phyloP scores from a whole-genome alignment of 2,113 vertebrate genomes.

The Mustela lutreola region DNA sequence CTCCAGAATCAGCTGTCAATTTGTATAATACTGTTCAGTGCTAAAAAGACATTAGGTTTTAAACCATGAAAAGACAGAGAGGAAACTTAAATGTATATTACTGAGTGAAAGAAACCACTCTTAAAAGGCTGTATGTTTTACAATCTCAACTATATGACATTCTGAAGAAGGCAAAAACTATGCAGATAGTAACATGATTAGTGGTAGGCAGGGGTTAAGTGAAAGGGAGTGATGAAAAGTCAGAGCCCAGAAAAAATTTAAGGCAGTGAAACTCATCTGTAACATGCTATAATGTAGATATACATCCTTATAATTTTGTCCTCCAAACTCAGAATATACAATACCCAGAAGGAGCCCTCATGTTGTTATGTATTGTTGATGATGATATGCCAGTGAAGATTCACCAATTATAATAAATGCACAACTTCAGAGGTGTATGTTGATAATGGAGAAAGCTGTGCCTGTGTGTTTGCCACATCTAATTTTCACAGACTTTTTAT shows the following conservation, averaged over 20 bases:
- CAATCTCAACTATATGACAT: not conserved
- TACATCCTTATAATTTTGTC: not conserved
- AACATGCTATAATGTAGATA: not conserved
- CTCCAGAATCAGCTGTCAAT: not conserved
- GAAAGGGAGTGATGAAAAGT: not conserved
- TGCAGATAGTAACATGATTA: not conserved
- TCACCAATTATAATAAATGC: not conserved
- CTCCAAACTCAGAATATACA: not conserved
- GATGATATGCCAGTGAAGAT: not conserved
- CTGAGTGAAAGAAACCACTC: not conserved
- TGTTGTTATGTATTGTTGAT: not conserved
- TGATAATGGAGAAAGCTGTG: not conserved
- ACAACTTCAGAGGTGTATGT: not conserved
- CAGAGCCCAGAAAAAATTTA: not conserved
- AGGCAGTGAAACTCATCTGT: not conserved
- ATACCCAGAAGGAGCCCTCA: not conserved
- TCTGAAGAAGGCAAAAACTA: not conserved
- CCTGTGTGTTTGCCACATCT: not conserved
- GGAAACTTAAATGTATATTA: not conserved
- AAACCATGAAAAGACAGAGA: not conserved
- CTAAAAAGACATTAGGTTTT: not conserved
- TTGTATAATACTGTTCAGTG: not conserved
- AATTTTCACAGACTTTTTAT: not conserved
- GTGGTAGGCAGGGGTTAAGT: not conserved
- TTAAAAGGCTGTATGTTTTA: not conserved